These are phyloP conservation scores for Drosophila virilis DNA, from an alignment of 1,140 invertebrate species.

Conservation along the genomic window DNA sequence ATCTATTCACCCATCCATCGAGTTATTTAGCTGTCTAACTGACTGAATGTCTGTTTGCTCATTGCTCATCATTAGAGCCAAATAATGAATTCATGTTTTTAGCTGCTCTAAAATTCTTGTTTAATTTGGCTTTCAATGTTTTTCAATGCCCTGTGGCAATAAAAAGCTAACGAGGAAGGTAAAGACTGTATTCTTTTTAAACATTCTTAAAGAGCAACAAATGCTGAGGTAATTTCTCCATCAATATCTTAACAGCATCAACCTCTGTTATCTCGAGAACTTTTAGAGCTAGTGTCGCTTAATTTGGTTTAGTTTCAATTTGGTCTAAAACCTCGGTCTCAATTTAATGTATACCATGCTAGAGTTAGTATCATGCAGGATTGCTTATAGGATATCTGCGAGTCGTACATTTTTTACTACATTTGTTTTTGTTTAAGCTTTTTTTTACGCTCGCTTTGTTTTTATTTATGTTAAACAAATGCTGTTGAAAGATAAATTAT, in stretches of 20 bases:
- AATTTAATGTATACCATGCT: no score
- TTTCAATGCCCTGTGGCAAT: constrained; percentile 4
- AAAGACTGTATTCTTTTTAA: no score
- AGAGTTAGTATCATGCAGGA: no score
- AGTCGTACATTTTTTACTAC: background rate
- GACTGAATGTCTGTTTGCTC: constrained; percentile 6
- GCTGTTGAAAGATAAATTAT: constrained; percentile 71
- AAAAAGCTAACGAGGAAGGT: no score
- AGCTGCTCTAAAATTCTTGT: constrained; percentile 50
- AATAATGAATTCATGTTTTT: constrained; percentile 41
- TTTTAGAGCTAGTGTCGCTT: no score
- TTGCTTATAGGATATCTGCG: background rate
- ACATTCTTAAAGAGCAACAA: no score
- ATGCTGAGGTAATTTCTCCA: no score
- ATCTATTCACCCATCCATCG: background rate
- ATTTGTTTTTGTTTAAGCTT: background rate
- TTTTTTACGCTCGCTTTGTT: constrained; percentile 9
- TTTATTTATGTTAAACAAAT: constrained; percentile 43
- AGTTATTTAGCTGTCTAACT: constrained; percentile 32
- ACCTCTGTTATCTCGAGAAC: no score
- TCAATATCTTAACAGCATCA: no score
- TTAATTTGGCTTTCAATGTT: constrained; percentile 66
- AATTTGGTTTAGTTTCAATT: no score
- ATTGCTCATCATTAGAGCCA: constrained; percentile 29
- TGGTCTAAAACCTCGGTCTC: no score